Base-by-base conservation (phyloP, 2,113 vertebrate species). In the Cyprinus carpio region DNA sequence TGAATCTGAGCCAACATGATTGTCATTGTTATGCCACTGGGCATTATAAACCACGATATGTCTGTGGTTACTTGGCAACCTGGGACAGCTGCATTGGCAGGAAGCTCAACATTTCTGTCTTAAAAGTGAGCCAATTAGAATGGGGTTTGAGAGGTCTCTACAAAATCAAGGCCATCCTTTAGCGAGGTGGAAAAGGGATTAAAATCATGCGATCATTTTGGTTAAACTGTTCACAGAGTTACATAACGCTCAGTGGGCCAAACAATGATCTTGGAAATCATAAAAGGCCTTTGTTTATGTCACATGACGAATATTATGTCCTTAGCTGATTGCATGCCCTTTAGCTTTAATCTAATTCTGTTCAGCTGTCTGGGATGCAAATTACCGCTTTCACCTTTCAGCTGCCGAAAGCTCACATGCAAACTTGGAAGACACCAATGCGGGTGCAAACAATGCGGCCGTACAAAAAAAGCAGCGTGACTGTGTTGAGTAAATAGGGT, bases 151-250 rank as follows among this genome's bases (percentile, higher is more conserved):
- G 16, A 58, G 82, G 80, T 85, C 65, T 85, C 54, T 25, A 43
- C 60, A 80, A 90, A 87, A 93, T 89, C 84, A 85, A 86, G 60
- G 58, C 23, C 27, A 74, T 87, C 77, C 83, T 87, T 86, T 89
- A 84, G 88, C 83, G 87, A 89, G 88, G 86, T 93, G 87, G 90
- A 91, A 89, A 91, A 85, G 80, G 89, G 90, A 91, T 92, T 93
- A 86, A 87, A 89, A 89, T 92, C 91, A 92, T 89, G 87, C 87
- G 86, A 90, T 83, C 56, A 16, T 85, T 64, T 82, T 0, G 65
- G 84, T 84, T 88, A 88, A 90, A 89, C 87, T 54, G 9, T 56
- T 81, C 72, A 72, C 62, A 46, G 72, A 76, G 72, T 93, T 93
- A 91, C 87, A 75, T 91, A 93, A 93, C 25, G 62, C 82, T 78